Evolutionary conservation across 2,888 invertebrate species (phyloP).

Genomic region (Pterostichus madidus): DNA sequence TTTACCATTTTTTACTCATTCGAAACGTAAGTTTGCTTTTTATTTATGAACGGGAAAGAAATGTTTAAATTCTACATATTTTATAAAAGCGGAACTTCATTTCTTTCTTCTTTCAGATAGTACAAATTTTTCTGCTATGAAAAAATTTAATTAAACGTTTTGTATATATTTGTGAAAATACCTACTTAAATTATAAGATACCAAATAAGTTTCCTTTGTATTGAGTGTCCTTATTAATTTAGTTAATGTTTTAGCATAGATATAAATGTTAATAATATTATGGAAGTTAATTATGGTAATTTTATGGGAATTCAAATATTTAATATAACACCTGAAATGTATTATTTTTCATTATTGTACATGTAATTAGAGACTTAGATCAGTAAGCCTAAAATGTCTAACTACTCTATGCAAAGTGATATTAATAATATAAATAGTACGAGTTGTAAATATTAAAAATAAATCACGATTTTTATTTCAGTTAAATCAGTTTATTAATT

Average conservation of each 20-base stretch:
- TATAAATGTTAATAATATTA: constrained; percentile 64
- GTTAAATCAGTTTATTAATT: constrained; percentile 15
- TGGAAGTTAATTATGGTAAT: constrained; percentile 63
- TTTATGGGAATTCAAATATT: constrained; percentile 65
- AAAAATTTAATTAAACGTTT: constrained; percentile 49
- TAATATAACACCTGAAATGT: constrained; percentile 66
- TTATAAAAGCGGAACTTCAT: too few relatives aligned
- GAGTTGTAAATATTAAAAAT: constrained; percentile 66
- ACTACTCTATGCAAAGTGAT: constrained; percentile 67
- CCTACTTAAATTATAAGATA: constrained; percentile 59
- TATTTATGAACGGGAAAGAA: constrained; percentile 41
- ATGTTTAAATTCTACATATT: constrained; percentile 36
- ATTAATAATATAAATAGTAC: constrained; percentile 65
- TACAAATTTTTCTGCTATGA: constrained; percentile 66
- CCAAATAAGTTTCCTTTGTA: constrained; percentile 65
- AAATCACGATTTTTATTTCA: constrained; percentile 66
- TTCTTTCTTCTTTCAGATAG: constrained; percentile 63
- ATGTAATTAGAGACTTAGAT: constrained; percentile 63
- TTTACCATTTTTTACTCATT: constrained; percentile 42
- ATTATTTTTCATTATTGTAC: constrained; percentile 66
- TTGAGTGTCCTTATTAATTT: constrained; percentile 66
- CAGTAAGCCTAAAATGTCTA: constrained; percentile 66
- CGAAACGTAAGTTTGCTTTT: constrained; percentile 38
- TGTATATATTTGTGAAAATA: constrained; percentile 66
- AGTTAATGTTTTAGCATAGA: constrained; percentile 64